These are phyloP conservation scores for Ursus arctos DNA, from an alignment of 2,113 vertebrate genomes.

Conservation along the genomic window DNA sequence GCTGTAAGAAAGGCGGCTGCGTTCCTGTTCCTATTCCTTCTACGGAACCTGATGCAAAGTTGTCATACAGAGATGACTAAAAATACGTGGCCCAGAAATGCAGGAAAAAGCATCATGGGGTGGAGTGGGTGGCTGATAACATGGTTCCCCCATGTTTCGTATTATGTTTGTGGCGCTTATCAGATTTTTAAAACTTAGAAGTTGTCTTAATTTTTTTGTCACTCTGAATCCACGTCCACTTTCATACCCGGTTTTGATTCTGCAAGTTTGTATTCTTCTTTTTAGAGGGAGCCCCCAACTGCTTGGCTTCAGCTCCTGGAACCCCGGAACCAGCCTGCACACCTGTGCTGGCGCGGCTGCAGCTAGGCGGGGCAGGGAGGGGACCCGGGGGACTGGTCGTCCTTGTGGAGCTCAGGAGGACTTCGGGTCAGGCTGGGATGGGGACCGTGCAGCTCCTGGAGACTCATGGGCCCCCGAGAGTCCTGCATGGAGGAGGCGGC, in stretches of 20 bases:
- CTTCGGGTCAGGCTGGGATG: neutral
- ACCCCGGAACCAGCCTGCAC: accelerated
- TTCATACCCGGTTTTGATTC: neutral
- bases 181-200: neutral
- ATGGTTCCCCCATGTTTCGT: neutral
- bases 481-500: too few relatives aligned
- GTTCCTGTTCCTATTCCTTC: neutral
- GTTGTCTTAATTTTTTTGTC: neutral
- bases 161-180: neutral
- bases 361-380: accelerated
- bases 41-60: accelerated
- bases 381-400: neutral
- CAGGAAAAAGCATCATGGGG: accelerated
- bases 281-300: neutral
- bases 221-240: neutral
- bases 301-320: neutral
- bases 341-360: too few relatives aligned
- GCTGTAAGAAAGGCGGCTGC: accelerated
- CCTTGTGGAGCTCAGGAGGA: neutral
- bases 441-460: neutral
- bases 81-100: accelerated
- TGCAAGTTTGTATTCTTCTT: neutral
- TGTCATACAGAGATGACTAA: accelerated
- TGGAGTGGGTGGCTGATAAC: accelerated
- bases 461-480: neutral